phyloP scores from a whole-genome alignment of 2,888 invertebrate species.

The Drosophila leonis region DNA sequence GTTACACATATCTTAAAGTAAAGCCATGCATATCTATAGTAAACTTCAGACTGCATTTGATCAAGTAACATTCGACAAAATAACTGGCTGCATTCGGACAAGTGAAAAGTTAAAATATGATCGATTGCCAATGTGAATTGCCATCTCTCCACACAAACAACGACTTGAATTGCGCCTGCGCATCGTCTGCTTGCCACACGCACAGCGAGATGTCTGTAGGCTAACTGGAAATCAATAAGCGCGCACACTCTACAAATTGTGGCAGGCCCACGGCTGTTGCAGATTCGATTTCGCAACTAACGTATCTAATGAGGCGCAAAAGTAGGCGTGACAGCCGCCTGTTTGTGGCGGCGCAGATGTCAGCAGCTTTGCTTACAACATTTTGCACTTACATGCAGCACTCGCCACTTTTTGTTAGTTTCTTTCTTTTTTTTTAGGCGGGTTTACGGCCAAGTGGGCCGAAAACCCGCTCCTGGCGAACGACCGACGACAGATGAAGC shows the following conservation, averaged over 20 bases:
- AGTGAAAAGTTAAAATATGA: too few species aligned
- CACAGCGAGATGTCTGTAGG: constrained; percentile 36
- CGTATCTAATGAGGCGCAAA: constrained; percentile 77
- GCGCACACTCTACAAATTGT: constrained; percentile 73
- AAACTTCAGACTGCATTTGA: too few species aligned
- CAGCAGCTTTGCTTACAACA: constrained; percentile 78
- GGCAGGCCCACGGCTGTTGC: constrained; percentile 37
- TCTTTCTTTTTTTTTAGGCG: constrained; percentile 7
- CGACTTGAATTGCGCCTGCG: constrained; percentile 44
- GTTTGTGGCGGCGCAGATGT: constrained; percentile 57
- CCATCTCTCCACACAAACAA: neutral
- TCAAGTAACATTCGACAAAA: too few species aligned
- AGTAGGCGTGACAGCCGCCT: constrained; percentile 70
- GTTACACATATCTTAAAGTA: too few species aligned
- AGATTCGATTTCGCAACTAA: constrained; percentile 33
- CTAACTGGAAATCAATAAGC: constrained; percentile 72
- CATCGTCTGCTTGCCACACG: constrained; percentile 59
- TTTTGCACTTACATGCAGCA: constrained; percentile 67
- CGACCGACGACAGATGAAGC: constrained; percentile 65
- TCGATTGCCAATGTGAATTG: neutral
- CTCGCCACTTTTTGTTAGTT: constrained; percentile 7
- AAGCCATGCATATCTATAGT: too few species aligned
- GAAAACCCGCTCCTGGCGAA: constrained; percentile 45
- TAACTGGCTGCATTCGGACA: too few species aligned
- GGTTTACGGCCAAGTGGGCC: constrained; percentile 43